Base-by-base conservation (phyloP, 2,888 invertebrate genomes). In the Metopia argyrocephala region DNA sequence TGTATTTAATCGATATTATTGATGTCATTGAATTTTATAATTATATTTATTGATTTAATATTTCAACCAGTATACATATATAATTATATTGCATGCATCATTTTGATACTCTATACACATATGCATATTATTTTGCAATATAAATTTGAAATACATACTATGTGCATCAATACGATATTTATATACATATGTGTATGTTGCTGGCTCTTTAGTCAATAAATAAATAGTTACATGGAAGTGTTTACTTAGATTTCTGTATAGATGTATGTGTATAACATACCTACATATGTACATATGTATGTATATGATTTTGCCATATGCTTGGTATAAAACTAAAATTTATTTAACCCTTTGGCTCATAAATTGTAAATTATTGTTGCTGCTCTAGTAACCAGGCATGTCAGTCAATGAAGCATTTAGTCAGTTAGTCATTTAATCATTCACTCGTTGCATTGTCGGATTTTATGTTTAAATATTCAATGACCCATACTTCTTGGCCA, bases 401-500 rank as follows among this genome's bases (percentile, higher is more conserved):
- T 45, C 27, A 62, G 46, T 20, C 31, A 12, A 12, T 31, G 1
- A 31, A 12, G 31, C 31, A 46, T 28, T 18, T 4, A 27, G 27
- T 20, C 50, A 27, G 31, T 21, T 38, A 18, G 54, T 38, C 27
- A 46, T 27, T 21, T 27, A 57, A 57, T 27, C 48, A 20, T n/a
- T 20, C 57, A 27, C 6, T 46, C 27, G 12, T 50, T 64, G 28
- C 50, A 69, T 57, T 28, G 48, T n/a, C 46, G 48, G 46, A 25
- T 46, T 57, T 21, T 31, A 59, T 65, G 66, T 50, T 59, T 74
- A 12, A 52, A 66, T 65, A 74, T 57, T 61, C 65, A 74, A 48
- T 65, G 57, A 57, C 48, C 57, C 74, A 74, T 74, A 59, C 56
- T 28, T 74, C 18, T n/a, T n/a, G n/a, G n/a, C n/a, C n/a, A n/a